Evolutionary conservation across 2,797 vertebrate genomes (phyloP).

Genomic region (Sylvia borin): DNA sequence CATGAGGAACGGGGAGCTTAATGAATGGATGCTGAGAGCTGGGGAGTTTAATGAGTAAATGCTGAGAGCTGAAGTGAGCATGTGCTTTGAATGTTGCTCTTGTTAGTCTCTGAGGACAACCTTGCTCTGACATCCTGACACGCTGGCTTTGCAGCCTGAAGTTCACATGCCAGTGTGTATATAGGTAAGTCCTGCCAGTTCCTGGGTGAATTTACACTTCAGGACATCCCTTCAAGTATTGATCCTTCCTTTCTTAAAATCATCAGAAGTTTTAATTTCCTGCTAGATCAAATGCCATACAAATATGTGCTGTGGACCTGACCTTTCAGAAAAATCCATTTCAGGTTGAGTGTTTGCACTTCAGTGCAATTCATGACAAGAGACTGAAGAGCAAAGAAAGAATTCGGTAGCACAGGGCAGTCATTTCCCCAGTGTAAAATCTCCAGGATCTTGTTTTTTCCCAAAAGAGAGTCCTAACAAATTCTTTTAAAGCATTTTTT

Average conservation of each 20-base stretch:
- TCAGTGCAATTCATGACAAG: neutral
- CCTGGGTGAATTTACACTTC: neutral
- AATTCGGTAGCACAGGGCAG: neutral
- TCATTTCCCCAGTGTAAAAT: neutral
- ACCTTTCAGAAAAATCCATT: slow-evolving; percentile 35
- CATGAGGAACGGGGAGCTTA: neutral
- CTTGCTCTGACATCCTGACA: neutral
- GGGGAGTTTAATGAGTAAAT: slow-evolving; percentile 22
- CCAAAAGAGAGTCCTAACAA: neutral
- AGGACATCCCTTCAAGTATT: neutral
- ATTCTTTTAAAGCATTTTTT: neutral
- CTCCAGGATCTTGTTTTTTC: neutral
- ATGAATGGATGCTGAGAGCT: slow-evolving; percentile 23
- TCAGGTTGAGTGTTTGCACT: slow-evolving; percentile 7
- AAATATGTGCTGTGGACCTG: neutral
- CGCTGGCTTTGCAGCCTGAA: neutral
- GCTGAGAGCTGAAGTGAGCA: slow-evolving; percentile 15
- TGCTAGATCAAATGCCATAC: neutral
- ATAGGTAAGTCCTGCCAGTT: neutral
- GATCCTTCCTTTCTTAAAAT: neutral
- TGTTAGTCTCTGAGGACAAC: neutral
- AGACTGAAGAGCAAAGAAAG: neutral
- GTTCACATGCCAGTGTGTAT: neutral
- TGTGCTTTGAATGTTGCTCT: neutral
- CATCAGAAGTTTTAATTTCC: neutral